Evolutionary conservation across 2,113 vertebrate genomes (phyloP).

Genomic region (Formicarius rufipectus): DNA sequence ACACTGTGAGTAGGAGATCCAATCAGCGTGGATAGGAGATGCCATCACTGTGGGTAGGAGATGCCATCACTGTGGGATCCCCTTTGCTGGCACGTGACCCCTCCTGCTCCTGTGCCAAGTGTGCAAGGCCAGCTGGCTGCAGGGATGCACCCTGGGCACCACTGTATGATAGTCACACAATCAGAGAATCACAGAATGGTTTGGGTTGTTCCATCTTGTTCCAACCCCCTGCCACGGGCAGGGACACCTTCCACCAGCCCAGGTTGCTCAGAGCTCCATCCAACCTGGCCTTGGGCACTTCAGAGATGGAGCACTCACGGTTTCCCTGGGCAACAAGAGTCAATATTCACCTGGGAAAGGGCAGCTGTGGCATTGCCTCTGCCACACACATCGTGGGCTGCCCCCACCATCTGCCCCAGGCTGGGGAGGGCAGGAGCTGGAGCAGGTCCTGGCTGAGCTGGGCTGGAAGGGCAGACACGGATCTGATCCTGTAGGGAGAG

Average conservation of each 20-base stretch:
- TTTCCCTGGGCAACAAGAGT: not conserved
- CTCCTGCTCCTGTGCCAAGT: not conserved
- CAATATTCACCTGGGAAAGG: rapidly evolving
- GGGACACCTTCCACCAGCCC: not conserved
- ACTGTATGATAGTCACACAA: not conserved
- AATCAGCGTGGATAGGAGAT: not conserved
- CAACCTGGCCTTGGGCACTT: not conserved
- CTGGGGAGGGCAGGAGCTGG: not conserved
- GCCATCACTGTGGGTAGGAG: not conserved
- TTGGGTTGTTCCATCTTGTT: not conserved
- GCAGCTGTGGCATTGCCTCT: not conserved
- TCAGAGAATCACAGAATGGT: not conserved
- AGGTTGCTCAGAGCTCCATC: not conserved
- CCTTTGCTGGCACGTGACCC: not conserved
- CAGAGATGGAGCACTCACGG: not conserved
- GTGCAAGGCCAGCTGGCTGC: rapidly evolving
- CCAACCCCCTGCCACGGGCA: not conserved
- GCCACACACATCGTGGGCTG: not conserved
- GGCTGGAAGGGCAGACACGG: no score
- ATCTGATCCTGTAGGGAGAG: no score
- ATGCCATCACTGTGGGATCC: not conserved
- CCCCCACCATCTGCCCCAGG: rapidly evolving
- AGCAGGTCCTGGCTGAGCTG: no score
- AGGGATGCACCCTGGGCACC: not conserved
- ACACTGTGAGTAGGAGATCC: not conserved